These are phyloP conservation scores for Anadara kagoshimensis DNA, from an alignment of 1,140 invertebrate species.

Conservation along the genomic window DNA sequence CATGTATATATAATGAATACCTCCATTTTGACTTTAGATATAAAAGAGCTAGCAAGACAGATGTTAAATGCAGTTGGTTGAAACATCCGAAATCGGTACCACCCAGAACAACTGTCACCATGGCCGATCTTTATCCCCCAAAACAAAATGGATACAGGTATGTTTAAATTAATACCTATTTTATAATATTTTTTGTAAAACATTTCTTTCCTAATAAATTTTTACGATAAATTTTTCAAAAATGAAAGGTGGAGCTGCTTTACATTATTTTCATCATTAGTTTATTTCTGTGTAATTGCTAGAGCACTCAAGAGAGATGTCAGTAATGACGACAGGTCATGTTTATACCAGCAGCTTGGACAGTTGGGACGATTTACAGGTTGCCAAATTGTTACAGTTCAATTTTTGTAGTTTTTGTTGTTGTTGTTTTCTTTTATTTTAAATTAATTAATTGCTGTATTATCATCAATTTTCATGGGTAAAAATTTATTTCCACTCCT, in stretches of 20 bases:
- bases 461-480: background rate
- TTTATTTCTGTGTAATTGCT: background rate
- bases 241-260: background rate
- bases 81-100: conserved; percentile 36
- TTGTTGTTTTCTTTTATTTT: background rate
- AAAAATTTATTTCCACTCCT: background rate
- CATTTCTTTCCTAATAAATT: conserved; percentile 17
- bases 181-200: background rate
- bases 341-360: conserved; percentile 12
- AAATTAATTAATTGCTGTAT: background rate
- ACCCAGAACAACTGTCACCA: conserved; percentile 28
- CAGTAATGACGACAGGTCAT: background rate
- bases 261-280: conserved; percentile 5
- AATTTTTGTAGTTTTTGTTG: too few relatives aligned
- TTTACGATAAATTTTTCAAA: background rate
- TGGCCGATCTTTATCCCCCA: conserved; percentile 25
- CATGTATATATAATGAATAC: background rate
- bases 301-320: conserved; percentile 1
- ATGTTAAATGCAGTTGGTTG: conserved; percentile 29
- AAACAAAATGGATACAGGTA: conserved; percentile 25
- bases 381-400: background rate
- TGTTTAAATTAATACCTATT: background rate
- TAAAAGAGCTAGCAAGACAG: conserved; percentile 25
- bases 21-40: conserved; percentile 11
- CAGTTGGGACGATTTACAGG: conserved; percentile 17